Conservation (phyloP, 2,113 vertebrate species). For the Petroica traversi region DNA sequence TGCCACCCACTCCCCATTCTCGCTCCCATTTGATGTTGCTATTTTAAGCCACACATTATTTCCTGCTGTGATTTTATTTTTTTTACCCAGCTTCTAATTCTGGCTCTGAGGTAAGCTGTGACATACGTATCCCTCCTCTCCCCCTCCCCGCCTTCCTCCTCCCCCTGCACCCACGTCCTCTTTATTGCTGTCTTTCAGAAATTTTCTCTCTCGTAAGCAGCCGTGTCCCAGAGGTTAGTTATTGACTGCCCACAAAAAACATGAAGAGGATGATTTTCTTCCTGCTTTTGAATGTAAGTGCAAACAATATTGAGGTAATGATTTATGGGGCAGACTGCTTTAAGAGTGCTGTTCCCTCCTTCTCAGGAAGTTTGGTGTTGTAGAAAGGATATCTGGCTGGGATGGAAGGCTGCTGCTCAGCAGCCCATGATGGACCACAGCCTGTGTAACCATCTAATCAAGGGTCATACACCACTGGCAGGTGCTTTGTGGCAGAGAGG, state of each 20-base stretch:
- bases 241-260: neutral
- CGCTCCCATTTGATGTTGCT: constrained; percentile 72
- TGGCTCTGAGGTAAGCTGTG: constrained; percentile 83
- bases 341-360: neutral
- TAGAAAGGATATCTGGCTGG: neutral
- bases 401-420: neutral
- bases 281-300: neutral
- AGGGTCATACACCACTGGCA: neutral
- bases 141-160: constrained; percentile 31
- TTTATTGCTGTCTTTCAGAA: neutral
- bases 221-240: neutral
- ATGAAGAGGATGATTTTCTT: neutral
- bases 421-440: neutral
- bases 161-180: constrained; percentile 46
- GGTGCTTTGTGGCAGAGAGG: accelerated
- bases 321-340: neutral
- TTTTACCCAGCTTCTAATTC: constrained; percentile 78
- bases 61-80: constrained; percentile 82
- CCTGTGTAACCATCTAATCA: accelerated
- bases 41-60: constrained; percentile 81
- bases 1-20: constrained; percentile 76
- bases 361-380: accelerated
- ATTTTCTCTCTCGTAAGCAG: neutral
- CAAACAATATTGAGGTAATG: neutral
- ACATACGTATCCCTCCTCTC: constrained; percentile 73